These are phyloP conservation scores for Malurus cyaneus DNA, from an alignment of 2,113 vertebrate species.

Conservation along the genomic window DNA sequence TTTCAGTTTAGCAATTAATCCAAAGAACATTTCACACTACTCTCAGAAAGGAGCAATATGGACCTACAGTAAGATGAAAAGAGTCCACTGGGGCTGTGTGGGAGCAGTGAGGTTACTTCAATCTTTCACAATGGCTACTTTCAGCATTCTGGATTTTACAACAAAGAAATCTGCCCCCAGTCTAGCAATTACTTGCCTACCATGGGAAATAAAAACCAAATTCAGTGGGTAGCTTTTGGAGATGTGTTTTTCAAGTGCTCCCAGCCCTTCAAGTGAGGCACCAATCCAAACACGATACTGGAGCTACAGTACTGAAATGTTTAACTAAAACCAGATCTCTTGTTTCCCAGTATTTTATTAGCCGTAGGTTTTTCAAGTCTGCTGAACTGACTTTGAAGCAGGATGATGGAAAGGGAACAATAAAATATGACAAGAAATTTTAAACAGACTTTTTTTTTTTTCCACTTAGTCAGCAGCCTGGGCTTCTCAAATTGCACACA, in stretches of 20 bases:
- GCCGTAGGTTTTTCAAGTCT: not conserved
- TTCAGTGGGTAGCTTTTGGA: not conserved
- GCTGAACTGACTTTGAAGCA: conserved; percentile 9
- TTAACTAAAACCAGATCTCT: conserved; percentile 17
- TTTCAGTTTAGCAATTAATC: not conserved
- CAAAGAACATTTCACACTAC: not conserved
- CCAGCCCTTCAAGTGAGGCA: not conserved
- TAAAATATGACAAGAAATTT: not conserved
- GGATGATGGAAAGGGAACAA: not conserved
- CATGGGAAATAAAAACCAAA: not conserved
- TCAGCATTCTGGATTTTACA: not conserved
- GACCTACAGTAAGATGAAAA: not conserved
- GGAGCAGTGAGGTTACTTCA: not conserved
- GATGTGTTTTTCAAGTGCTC: not conserved
- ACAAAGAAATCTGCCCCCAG: not conserved
- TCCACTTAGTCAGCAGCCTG: not conserved
- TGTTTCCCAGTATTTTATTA: not conserved
- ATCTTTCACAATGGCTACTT: not conserved
- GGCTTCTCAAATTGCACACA: not conserved
- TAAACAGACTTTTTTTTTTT: not conserved
- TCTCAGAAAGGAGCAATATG: not conserved
- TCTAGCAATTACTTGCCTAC: not conserved
- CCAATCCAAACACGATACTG: not conserved
- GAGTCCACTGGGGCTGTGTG: not conserved
- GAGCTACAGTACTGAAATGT: not conserved